Evolutionary conservation across 2,113 vertebrate species (phyloP), one percentile per base, ranked within the genome.

Genomic region (Serinus canaria): DNA sequence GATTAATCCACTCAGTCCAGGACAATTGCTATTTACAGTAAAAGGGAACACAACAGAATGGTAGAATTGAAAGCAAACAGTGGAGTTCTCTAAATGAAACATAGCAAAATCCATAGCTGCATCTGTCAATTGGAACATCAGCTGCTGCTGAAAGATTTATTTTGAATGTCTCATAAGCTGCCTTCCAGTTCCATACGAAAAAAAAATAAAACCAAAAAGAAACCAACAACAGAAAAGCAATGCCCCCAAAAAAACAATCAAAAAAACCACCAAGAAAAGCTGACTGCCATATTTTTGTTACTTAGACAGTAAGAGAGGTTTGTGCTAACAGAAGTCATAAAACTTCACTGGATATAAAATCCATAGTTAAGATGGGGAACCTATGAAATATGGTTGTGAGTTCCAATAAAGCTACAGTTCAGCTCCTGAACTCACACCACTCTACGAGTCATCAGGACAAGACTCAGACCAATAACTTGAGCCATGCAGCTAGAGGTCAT

Each of bases 91-190:
- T 91, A 90, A 88, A 97, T 55, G 95, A 97, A 95, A 83, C 92
- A 94, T 58, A 66, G 78, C 46, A 93, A 95, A 93, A 95, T 81
- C 92, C 82, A 44, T 49, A 89, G 67, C 74, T 82, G 84, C 94
- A 95, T 94, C 96, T 95, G 95, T 96, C 97, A 82, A 67, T 13
- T 92, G 89, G 82, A 96, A 95, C 87, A 97, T 97, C 95, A 95
- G 90, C 56, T 82, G 63, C 90, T 95, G 85, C 91, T 92, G 75
- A 77, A 95, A 92, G 80, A 76, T 67, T 91, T 92, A 79, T 93
- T 97, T 89, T 83, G 55, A 95, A 96, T 47, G 59, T 82, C 56
- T 94, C 83, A 87, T 62, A 91, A 97, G 53, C 60, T 52, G 76
- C 64, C 92, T 89, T 83, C 31, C 7, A 13, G 82, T 24, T 89